These are phyloP conservation scores for Potamarius usumacintae DNA, from an alignment of 2,113 vertebrate species.

Conservation along the genomic window DNA sequence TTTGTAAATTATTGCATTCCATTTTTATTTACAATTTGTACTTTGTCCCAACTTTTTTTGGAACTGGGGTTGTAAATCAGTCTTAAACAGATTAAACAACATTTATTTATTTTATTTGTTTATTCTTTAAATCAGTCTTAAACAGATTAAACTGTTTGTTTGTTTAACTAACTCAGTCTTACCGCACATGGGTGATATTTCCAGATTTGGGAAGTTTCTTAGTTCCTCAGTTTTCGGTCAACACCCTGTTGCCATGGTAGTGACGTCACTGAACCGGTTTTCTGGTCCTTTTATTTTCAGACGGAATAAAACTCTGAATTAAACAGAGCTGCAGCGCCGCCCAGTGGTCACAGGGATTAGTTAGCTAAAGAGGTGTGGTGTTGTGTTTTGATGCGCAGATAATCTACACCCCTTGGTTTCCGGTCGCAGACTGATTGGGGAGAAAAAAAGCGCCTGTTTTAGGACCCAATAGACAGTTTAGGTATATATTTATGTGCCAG, in stretches of 20 bases:
- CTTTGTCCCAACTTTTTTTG: too few relatives aligned
- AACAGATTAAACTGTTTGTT: background rate
- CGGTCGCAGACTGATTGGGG: background rate
- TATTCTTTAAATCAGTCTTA: background rate
- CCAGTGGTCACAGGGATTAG: background rate
- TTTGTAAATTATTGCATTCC: too few relatives aligned
- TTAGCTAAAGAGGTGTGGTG: too few relatives aligned
- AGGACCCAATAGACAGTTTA: background rate
- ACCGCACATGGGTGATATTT: background rate
- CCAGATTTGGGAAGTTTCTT: background rate
- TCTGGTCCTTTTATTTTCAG: accelerated
- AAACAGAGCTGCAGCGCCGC: background rate
- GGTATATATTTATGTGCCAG: background rate
- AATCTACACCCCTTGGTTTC: background rate
- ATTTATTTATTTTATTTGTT: background rate
- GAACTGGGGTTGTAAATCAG: too few relatives aligned
- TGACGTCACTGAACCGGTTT: background rate
- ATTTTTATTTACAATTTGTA: too few relatives aligned
- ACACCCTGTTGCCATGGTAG: slow-evolving; percentile 10
- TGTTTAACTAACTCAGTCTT: background rate
- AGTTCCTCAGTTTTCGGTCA: background rate
- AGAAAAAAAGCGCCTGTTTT: background rate
- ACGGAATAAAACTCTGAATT: too few relatives aligned
- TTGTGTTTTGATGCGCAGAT: background rate
- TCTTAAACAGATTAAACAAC: background rate